phyloP scores from a whole-genome alignment of 1,140 invertebrate species.

The Tetramorium parvispinum region DNA sequence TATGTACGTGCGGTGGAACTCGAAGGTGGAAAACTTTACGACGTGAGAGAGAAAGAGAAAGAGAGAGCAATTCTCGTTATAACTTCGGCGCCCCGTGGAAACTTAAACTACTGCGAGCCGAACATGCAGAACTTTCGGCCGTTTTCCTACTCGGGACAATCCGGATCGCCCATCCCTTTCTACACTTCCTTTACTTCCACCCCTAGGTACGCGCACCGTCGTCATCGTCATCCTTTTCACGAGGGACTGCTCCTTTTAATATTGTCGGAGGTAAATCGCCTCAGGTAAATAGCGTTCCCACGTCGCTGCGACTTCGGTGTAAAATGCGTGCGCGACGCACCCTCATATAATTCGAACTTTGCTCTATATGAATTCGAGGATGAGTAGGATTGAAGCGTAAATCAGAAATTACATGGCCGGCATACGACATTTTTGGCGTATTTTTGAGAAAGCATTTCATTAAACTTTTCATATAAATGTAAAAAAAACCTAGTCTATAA shows the following conservation, averaged over 20 bases:
- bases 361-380: constrained; percentile 15
- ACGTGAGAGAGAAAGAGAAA: constrained; percentile 25
- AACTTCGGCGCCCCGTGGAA: constrained; percentile 73
- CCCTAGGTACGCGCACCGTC: constrained; percentile 44
- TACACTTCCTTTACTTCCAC: constrained; percentile 1
- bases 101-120: constrained; percentile 76
- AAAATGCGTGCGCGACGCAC: constrained; percentile 9
- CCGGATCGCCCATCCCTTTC: constrained; percentile 34
- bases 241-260: constrained; percentile 36
- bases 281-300: constrained; percentile 30
- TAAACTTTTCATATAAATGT: constrained; percentile 2
- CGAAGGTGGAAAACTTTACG: constrained; percentile 75
- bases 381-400: not conserved
- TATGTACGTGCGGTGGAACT: too few relatives aligned
- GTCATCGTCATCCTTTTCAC: constrained; percentile 46
- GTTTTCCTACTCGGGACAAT: constrained; percentile 72
- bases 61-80: constrained; percentile 81
- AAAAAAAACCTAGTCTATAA: not conserved
- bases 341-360: constrained; percentile 51
- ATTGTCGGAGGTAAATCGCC: constrained; percentile 3
- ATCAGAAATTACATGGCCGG: not conserved
- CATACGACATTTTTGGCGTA: not conserved
- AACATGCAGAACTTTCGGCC: constrained; percentile 73
- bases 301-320: constrained; percentile 34
- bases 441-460: not conserved